A percentile compares a stretch with the other conserved stretches of the same genome.
These are phyloP conservation scores for Trididemnum clinides DNA, from an alignment of 23 tunicate species.

Conservation along the genomic window DNA sequence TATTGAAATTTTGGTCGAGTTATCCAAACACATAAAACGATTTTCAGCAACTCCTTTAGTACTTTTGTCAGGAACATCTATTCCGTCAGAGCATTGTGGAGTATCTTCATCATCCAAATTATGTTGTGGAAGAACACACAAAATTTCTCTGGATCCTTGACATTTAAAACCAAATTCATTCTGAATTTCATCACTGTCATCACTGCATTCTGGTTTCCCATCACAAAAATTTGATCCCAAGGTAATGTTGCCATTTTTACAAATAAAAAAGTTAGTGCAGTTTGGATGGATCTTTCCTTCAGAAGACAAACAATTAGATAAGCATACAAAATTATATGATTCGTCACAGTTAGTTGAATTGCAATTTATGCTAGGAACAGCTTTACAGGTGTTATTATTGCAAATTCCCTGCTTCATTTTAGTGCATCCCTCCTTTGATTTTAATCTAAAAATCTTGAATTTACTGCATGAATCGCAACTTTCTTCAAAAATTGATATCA, in stretches of 20 bases:
- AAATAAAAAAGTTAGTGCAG: neutral
- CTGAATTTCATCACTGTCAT: no score
- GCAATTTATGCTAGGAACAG: neutral
- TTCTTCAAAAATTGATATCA: neutral
- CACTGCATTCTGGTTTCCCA: neutral
- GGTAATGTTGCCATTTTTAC: neutral
- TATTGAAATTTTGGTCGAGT: neutral
- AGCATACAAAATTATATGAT: neutral
- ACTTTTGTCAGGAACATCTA: neutral
- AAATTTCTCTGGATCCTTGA: neutral
- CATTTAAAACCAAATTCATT: neutral
- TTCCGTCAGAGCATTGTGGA: neutral
- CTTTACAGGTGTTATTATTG: neutral
- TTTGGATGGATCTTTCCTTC: neutral
- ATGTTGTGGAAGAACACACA: conserved; percentile 12
- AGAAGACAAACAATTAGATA: neutral
- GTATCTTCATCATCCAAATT: conserved; percentile 14
- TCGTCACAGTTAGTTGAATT: neutral
- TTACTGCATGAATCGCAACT: neutral
- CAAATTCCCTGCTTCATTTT: neutral
- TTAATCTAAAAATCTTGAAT: neutral
- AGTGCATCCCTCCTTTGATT: neutral
- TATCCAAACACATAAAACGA: conserved; percentile 43
- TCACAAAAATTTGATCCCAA: neutral
- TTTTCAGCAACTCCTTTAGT: conserved; percentile 34